Base-by-base conservation (phyloP, 2,888 invertebrate species). In the Tromatobia lineatoria region DNA sequence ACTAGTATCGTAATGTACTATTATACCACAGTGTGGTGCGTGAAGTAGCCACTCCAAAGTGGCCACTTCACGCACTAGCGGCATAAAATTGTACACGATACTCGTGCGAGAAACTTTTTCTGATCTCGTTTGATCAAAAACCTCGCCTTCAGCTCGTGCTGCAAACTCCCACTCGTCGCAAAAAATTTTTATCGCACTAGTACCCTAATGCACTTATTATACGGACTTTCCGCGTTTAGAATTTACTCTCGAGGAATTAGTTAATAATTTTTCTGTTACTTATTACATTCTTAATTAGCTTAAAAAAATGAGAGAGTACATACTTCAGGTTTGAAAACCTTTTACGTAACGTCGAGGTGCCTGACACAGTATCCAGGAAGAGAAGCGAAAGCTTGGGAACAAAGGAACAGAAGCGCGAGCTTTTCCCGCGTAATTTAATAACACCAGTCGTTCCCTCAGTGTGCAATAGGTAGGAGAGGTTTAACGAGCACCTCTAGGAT, bases 401-500 rank as follows among this genome's bases (percentile, higher is more conserved):
- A 80, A 83, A 81, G 70, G 81, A 42, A 34, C 52, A 66, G 73
- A 81, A 74, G 57, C 78, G 34, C 52, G 70, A 73, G 79, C 81
- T 80, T 84, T 85, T 85, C 77, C 70, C 67, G 47, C 69, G 83
- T 86, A 87, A 87, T 86, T 87, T 86, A 83, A 87, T 87, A 85
- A 81, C 84, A 79, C 70, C 45, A 71, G 38, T 64, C 61, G 57
- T 42, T 71, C 79, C 81, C 79, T 81, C 84, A 86, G 84, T 86
- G 85, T 86, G 82, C 75, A 80, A 79, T 83, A 82, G 84, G 83
- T 73, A 38, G 11, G 50, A 34, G 38, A 34, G 80, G 83, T 83
- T 83, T 89, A 89, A 88, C 88, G 89, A 90, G 87, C 88, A 86
- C 81, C 85, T 85, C 85, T 84, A 86, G 86, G 88, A 90, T 86